These are phyloP conservation scores for Thera britannica DNA, from an alignment of 2,888 invertebrate species.

Conservation along the genomic window DNA sequence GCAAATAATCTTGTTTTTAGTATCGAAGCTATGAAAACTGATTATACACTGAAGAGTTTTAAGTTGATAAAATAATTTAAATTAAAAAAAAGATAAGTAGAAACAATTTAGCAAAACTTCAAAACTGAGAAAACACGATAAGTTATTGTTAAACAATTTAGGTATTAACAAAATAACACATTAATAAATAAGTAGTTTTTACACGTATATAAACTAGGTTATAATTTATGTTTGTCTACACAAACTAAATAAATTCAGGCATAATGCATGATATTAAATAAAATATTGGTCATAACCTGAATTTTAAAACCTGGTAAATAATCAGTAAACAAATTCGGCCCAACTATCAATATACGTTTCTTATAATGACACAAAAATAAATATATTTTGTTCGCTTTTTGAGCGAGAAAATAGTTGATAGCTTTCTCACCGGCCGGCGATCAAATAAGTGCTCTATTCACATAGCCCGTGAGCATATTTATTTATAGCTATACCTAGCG, in stretches of 20 bases:
- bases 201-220: not conserved
- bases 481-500: too few species aligned
- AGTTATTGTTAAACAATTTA: not conserved
- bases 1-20: conserved; percentile 25
- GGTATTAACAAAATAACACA: conserved; percentile 8
- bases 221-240: not conserved
- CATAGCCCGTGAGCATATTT: too few species aligned
- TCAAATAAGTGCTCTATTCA: too few species aligned
- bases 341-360: too few species aligned
- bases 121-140: not conserved
- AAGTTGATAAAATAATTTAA: conserved; percentile 36
- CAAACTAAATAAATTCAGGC: not conserved
- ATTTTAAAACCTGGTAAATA: too few species aligned
- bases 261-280: not conserved
- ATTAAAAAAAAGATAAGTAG: conserved; percentile 6
- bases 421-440: too few species aligned
- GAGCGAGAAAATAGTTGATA: too few species aligned
- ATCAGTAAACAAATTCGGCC: too few species aligned
- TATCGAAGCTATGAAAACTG: conserved; percentile 30
- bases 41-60: conserved; percentile 44
- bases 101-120: not conserved
- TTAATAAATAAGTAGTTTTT: conserved; percentile 14
- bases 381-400: too few species aligned
- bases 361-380: too few species aligned
- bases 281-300: too few species aligned